A percentile compares a stretch with the other conserved stretches of the same genome.
Conservation (phyloP, 2,113 vertebrate species). For the Promerops cafer region DNA sequence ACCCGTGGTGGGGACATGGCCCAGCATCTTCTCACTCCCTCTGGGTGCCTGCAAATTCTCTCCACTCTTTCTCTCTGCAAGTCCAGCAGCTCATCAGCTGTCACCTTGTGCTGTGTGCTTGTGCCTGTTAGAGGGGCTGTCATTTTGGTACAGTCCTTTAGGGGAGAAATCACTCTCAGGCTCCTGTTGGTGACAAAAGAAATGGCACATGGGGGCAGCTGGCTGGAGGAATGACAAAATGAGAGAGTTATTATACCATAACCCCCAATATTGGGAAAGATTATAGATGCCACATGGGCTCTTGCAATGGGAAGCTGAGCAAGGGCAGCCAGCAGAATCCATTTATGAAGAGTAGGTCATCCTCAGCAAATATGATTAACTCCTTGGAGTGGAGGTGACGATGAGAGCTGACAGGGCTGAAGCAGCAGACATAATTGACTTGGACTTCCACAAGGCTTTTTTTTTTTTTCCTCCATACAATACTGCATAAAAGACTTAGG, state of each 20-base stretch:
- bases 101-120: neutral
- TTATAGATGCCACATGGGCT: neutral
- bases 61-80: neutral
- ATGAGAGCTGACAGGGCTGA: constrained; percentile 62
- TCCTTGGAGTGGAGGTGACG: constrained; percentile 60
- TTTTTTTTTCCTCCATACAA: neutral
- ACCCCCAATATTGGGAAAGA: neutral
- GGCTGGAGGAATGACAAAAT: neutral
- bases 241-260: neutral
- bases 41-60: neutral
- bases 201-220: neutral
- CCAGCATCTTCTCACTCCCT: neutral
- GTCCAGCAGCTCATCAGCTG: neutral
- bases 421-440: constrained; percentile 56
- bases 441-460: constrained; percentile 34
- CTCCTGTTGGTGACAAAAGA: neutral
- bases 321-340: constrained; percentile 38
- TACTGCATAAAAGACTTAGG: neutral
- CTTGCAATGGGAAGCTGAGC: neutral
- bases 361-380: constrained; percentile 66
- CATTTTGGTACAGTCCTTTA: neutral
- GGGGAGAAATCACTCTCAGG: neutral
- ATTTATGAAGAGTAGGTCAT: constrained; percentile 55
- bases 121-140: neutral
- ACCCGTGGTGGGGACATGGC: accelerated